Evolutionary conservation across 2,113 vertebrate genomes (phyloP).

Genomic region (Lasiurus borealis): DNA sequence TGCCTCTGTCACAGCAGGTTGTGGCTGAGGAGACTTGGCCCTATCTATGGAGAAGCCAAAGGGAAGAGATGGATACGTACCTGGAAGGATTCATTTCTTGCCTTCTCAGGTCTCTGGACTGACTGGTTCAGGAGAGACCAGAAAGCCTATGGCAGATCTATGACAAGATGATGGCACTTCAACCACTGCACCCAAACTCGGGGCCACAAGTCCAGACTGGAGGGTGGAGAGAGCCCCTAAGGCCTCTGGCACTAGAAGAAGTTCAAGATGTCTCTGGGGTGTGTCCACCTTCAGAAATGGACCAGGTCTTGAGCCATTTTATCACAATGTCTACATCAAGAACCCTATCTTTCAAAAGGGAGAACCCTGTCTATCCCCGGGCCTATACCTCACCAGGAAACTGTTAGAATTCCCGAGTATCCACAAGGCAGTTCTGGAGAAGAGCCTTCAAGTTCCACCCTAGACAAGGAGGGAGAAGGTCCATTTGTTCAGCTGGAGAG

Average conservation of each 20-base stretch:
- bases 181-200: conserved; percentile 7
- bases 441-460: not conserved
- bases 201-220: not conserved
- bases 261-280: conserved; percentile 30
- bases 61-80: not conserved
- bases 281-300: conserved; percentile 40
- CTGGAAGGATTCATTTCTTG: conserved; percentile 50
- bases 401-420: not conserved
- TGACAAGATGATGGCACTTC: not conserved
- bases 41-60: conserved; percentile 54
- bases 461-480: not conserved
- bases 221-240: not conserved
- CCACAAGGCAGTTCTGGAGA: conserved; percentile 12
- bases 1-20: not conserved
- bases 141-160: not conserved
- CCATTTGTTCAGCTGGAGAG: not conserved
- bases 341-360: conserved; percentile 25
- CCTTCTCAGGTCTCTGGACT: conserved; percentile 54
- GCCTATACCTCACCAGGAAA: not conserved
- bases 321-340: not conserved
- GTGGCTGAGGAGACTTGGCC: no score
- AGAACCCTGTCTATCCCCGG: not conserved
- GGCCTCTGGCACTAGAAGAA: conserved; percentile 30
- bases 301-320: no score
- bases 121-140: conserved; percentile 29